Evolutionary conservation across 2,888 invertebrate species (phyloP), one percentile per base, ranked within the genome.

Genomic region (Polydrusus cervinus): DNA sequence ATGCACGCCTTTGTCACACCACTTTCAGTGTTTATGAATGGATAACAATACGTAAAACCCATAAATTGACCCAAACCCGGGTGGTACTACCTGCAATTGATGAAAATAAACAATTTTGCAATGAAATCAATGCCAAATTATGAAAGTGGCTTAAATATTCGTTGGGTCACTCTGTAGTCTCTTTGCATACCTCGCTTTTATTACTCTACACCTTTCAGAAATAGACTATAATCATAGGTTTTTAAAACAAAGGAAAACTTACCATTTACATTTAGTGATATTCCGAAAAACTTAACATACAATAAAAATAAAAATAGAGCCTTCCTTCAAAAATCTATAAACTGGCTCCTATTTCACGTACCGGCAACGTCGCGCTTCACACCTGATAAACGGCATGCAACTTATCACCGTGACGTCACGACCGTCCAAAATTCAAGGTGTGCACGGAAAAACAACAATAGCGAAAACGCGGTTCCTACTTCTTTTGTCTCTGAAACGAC

Each of bases 331-430:
- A 43, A 13, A 13, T 43, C 43, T 13, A 43, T 13, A 13, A 43
- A 43, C 1, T 43, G 5, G 5, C 25, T 25, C 5, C 5, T 25
- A 25, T 25, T 11, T 60, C 34, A 18, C 69, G 61, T 47, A 14
- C 13, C 60, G 61, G 51, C 69, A 69, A 69, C 69, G 34, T 45
- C 34, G 47, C 69, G 20, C 30, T 38, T 45, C 38, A 11, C 49
- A 69, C 61, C 69, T 61, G 69, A 69, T 13, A 10, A 49, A 11
- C 30, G 34, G n/a, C 66, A 53, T 18, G 53, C 47, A 30, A 20
- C 64, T 8, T 16, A 47, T 34, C n/a, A 51, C 62, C 8, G 20
- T 64, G 71, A 71, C 64, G 71, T 71, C 71, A 71, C 71, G 60
- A 51, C 49, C 51, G 49, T 43, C 34, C n/a, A 13, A 43, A 49